Evolutionary conservation across 2,113 vertebrate genomes (phyloP).

Genomic region (Helogale parvula): DNA sequence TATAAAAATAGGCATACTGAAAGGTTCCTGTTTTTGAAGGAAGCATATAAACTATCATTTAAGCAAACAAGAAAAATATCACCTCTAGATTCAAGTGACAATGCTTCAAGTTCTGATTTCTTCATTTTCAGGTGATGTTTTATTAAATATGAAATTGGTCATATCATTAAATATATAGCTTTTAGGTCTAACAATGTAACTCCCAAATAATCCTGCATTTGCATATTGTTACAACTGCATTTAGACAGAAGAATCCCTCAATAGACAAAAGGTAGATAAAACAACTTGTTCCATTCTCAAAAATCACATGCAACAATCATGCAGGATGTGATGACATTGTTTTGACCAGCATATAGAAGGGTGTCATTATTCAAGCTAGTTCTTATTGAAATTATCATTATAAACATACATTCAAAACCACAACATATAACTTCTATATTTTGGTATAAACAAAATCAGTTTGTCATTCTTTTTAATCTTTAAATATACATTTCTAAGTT

Average conservation of each 20-base stretch:
- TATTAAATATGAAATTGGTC: background rate
- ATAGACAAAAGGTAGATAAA: background rate
- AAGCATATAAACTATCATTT: background rate
- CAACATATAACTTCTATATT: background rate
- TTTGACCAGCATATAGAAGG: background rate
- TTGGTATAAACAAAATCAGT: background rate
- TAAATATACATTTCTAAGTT: background rate
- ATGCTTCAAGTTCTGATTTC: background rate
- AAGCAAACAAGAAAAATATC: background rate
- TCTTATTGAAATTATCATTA: background rate
- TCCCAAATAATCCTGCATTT: background rate
- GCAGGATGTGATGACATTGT: background rate
- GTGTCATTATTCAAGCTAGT: background rate
- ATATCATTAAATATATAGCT: background rate
- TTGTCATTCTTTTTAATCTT: background rate
- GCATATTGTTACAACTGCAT: background rate
- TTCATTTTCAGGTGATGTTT: background rate
- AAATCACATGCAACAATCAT: background rate
- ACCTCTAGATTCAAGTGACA: background rate
- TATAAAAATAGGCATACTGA: background rate
- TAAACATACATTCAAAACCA: background rate
- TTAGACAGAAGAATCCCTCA: background rate
- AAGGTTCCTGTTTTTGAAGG: background rate
- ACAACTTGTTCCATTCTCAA: background rate
- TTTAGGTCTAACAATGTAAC: background rate